Evolutionary conservation across 1,140 invertebrate genomes (phyloP).

Genomic region (Nixonia krombeini): DNA sequence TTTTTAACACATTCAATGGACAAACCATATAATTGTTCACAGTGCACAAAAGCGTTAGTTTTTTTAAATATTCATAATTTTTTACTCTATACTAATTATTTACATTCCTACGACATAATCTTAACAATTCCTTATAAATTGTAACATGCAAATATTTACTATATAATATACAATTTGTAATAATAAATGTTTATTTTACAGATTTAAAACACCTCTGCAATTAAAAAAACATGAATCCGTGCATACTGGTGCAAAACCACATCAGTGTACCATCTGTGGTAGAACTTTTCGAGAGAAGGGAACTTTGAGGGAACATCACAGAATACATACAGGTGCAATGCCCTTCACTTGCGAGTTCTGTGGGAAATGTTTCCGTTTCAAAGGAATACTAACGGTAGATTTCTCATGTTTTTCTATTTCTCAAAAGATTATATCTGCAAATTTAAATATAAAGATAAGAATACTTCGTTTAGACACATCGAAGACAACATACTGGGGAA

Average conservation of each 20-base stretch:
- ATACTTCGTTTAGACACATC: conserved; percentile 70
- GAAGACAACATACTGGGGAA: conserved; percentile 76
- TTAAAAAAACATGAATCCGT: conserved; percentile 75
- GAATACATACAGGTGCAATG: conserved; percentile 89
- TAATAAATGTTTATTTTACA: conserved; percentile 27
- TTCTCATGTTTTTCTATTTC: neutral
- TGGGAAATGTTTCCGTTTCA: conserved; percentile 80
- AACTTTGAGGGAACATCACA: conserved; percentile 75
- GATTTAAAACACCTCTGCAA: conserved; percentile 74
- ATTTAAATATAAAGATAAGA: neutral
- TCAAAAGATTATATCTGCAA: neutral
- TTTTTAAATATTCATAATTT: too few species aligned
- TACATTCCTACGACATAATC: too few species aligned
- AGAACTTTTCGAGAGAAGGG: conserved; percentile 79
- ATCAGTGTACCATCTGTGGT: conserved; percentile 82
- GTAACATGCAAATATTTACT: too few species aligned
- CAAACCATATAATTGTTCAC: conserved; percentile 66
- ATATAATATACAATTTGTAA: neutral
- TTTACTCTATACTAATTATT: neutral
- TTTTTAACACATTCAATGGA: conserved; percentile 74
- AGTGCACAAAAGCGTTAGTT: conserved; percentile 68
- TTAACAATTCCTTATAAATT: too few species aligned
- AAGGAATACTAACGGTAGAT: conserved; percentile 76
- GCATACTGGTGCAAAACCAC: conserved; percentile 81
- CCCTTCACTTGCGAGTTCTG: conserved; percentile 83